These are phyloP conservation scores for Oppia nitens DNA, from an alignment of 1,140 invertebrate species.

Conservation along the genomic window DNA sequence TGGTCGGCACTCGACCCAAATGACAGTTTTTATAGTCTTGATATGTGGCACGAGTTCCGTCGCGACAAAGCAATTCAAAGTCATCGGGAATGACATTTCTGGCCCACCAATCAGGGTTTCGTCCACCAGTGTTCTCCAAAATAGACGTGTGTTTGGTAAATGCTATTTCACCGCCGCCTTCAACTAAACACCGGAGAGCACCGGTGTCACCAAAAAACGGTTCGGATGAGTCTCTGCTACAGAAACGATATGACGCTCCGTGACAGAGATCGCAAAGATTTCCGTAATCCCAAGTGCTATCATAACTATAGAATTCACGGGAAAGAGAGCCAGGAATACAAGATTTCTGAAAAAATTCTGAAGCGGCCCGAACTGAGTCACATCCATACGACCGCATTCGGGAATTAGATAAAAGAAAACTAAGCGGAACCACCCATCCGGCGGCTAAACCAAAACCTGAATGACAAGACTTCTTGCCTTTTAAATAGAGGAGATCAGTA, in stretches of 20 bases:
- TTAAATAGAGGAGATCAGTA: conserved; percentile 71
- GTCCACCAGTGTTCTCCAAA: conserved; percentile 72
- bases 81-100: conserved; percentile 76
- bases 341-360: conserved; percentile 64
- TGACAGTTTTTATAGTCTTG: conserved; percentile 43
- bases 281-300: conserved; percentile 30
- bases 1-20: conserved; percentile 72
- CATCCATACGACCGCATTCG: conserved; percentile 84
- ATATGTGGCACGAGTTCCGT: conserved; percentile 44
- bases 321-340: conserved; percentile 36
- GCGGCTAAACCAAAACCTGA: conserved; percentile 77
- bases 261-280: conserved; percentile 86
- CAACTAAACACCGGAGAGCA: conserved; percentile 78
- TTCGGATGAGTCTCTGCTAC: conserved; percentile 63
- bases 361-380: conserved; percentile 66
- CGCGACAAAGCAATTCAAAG: conserved; percentile 80
- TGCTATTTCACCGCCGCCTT: conserved; percentile 83
- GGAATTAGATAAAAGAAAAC: conserved; percentile 76
- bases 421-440: conserved; percentile 87
- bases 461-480: conserved; percentile 73
- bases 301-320: conserved; percentile 33
- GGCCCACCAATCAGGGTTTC: conserved; percentile 78
- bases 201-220: conserved; percentile 77
- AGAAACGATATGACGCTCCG: conserved; percentile 61
- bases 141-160: conserved; percentile 80